phyloP scores from a whole-genome alignment of 1,140 invertebrate species.

The Brachionus sp. region DNA sequence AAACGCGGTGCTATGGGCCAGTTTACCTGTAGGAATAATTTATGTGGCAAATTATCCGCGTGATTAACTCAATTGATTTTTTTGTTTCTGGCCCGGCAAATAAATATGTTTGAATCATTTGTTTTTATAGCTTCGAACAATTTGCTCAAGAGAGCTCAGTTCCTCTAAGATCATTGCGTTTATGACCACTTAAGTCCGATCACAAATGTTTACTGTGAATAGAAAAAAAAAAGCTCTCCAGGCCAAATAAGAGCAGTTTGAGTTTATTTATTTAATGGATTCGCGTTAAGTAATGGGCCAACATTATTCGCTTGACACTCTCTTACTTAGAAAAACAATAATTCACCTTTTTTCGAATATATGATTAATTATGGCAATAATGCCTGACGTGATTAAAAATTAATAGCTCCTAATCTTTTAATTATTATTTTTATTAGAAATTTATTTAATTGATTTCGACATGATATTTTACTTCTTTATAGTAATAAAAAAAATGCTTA shows the following conservation, averaged over 20 bases:
- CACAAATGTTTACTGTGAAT: neutral
- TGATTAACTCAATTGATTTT: slow-evolving; percentile 38
- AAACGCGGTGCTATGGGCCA: neutral
- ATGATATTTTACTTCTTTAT: slow-evolving; percentile 2
- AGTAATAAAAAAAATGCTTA: neutral
- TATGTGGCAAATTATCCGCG: slow-evolving; percentile 27
- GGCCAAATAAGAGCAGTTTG: neutral
- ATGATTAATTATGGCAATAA: slow-evolving; percentile 30
- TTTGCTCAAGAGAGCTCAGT: neutral
- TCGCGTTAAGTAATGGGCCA: neutral
- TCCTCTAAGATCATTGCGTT: slow-evolving; percentile 5
- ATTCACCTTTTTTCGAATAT: neutral
- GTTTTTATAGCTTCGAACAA: slow-evolving; percentile 28
- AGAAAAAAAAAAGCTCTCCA: slow-evolving; percentile 1
- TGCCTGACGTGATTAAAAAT: slow-evolving; percentile 10
- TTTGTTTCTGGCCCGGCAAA: neutral
- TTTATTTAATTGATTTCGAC: slow-evolving; percentile 37
- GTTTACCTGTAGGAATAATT: slow-evolving; percentile 11
- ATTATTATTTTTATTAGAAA: slow-evolving; percentile 28
- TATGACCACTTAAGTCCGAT: neutral
- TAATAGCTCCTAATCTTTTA: slow-evolving; percentile 38
- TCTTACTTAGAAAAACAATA: neutral
- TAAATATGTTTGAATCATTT: slow-evolving; percentile 11
- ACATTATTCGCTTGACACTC: slow-evolving; percentile 6
- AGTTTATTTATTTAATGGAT: slow-evolving; percentile 21